phyloP scores from a whole-genome alignment of 2,113 vertebrate species.

The Cygnus buccinator region DNA sequence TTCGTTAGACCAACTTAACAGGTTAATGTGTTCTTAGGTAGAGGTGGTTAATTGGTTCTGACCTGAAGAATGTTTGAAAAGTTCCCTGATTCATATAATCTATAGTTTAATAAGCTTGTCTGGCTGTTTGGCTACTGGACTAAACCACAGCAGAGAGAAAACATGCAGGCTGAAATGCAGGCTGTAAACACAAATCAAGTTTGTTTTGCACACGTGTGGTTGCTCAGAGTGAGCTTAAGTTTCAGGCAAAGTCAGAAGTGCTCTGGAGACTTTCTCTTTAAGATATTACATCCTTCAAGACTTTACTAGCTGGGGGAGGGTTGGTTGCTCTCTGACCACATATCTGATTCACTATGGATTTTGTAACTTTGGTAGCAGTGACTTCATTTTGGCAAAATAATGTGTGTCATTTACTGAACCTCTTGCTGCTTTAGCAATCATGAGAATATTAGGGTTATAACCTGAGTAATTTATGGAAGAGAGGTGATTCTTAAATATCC shows the following conservation, averaged over 20 bases:
- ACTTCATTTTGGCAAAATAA: slow-evolving; percentile 74
- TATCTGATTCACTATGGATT: slow-evolving; percentile 67
- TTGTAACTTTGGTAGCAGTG: slow-evolving; percentile 70
- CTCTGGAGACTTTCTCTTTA: slow-evolving; percentile 37
- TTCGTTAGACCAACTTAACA: not conserved
- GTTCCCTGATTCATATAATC: not conserved
- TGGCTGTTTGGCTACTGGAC: slow-evolving; percentile 1
- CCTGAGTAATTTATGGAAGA: slow-evolving; percentile 73
- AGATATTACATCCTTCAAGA: slow-evolving; percentile 25
- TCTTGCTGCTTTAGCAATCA: slow-evolving; percentile 65
- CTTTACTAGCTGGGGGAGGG: slow-evolving; percentile 19
- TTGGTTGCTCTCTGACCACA: slow-evolving; percentile 61
- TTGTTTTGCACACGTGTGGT: not conserved
- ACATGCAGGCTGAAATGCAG: not conserved
- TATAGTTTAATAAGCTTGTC: not conserved
- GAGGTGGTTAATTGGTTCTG: not conserved
- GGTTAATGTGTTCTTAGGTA: not conserved
- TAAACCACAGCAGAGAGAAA: not conserved
- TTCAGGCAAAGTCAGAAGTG: not conserved
- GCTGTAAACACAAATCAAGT: not conserved
- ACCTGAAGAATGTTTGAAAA: not conserved
- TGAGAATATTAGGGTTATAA: slow-evolving; percentile 69
- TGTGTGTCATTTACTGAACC: slow-evolving; percentile 58
- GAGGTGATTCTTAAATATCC: slow-evolving; percentile 55
- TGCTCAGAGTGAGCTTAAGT: not conserved